Evolutionary conservation across 2,888 invertebrate genomes (phyloP).

Genomic region (Melipona beecheii): DNA sequence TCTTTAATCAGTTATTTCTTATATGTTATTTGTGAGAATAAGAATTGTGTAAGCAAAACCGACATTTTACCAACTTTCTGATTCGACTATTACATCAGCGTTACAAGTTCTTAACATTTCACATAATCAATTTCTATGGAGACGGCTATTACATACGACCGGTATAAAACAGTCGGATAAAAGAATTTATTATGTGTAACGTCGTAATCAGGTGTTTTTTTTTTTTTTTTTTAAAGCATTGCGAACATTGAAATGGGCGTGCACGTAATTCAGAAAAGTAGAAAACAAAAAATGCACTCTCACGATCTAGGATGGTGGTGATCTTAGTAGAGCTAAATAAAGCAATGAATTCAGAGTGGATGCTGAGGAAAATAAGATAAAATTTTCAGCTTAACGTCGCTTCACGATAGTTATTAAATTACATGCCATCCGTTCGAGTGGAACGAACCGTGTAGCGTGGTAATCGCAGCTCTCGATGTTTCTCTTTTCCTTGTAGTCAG

Average conservation of each 20-base stretch:
- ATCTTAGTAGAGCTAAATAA: not conserved
- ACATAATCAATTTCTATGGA: slow-evolving; percentile 7
- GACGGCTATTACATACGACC: slow-evolving; percentile 6
- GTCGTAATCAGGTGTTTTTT: slow-evolving; percentile 17
- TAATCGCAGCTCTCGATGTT: slow-evolving; percentile 20
- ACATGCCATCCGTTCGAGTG: slow-evolving; percentile 35
- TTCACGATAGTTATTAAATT: slow-evolving; percentile 27
- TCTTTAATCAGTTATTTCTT: not conserved
- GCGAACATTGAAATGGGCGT: not conserved
- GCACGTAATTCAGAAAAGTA: not conserved
- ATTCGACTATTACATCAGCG: not conserved
- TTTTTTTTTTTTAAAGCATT: not conserved
- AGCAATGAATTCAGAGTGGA: not conserved
- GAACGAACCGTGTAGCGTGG: slow-evolving; percentile 39
- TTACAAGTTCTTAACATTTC: slow-evolving; percentile 17
- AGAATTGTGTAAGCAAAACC: not conserved
- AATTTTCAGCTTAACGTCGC: slow-evolving; percentile 25
- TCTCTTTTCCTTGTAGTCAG: not conserved
- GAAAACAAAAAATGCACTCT: slow-evolving; percentile 7
- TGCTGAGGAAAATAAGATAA: not conserved
- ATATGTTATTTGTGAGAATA: not conserved
- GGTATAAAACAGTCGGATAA: not conserved
- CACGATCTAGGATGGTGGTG: not conserved
- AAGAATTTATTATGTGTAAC: slow-evolving; percentile 9
- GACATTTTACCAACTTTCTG: not conserved